Evolutionary conservation across 2,797 vertebrate species (phyloP).

Genomic region (Hapalemur alaotrensis): DNA sequence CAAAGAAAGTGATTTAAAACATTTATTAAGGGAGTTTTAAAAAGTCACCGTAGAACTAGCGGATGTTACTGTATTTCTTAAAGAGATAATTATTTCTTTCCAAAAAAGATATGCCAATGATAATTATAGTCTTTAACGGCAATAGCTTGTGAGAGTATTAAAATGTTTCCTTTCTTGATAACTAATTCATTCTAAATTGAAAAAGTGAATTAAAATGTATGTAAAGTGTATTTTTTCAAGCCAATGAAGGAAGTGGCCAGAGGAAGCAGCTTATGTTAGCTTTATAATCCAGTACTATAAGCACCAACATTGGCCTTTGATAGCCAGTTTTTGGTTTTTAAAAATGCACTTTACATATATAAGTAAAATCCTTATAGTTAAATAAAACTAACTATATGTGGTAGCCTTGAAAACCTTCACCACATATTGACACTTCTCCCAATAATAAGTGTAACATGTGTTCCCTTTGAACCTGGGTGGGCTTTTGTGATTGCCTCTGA

Average conservation of each 20-base stretch:
- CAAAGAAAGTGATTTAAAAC: background rate
- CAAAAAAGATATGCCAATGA: background rate
- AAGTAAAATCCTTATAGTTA: background rate
- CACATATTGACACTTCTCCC: background rate
- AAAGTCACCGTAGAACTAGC: background rate
- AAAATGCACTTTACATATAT: background rate
- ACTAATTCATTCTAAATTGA: background rate
- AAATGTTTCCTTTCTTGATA: background rate
- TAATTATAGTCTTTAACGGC: background rate
- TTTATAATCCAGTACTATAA: background rate
- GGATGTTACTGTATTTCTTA: background rate
- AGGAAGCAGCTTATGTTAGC: background rate
- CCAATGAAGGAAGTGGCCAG: background rate
- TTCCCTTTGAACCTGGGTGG: background rate
- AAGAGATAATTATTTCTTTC: background rate
- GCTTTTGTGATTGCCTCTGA: background rate
- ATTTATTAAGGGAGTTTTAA: constrained; percentile 26
- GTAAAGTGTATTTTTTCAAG: background rate
- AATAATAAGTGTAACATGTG: background rate
- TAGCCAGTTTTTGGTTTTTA: background rate
- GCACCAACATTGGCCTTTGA: background rate
- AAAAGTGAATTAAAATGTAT: constrained; percentile 5
- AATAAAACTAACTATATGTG: background rate
- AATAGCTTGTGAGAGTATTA: background rate
- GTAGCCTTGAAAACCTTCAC: background rate